Base-by-base conservation (phyloP, 2,797 vertebrate species). In the Crypturellus tataupa region DNA sequence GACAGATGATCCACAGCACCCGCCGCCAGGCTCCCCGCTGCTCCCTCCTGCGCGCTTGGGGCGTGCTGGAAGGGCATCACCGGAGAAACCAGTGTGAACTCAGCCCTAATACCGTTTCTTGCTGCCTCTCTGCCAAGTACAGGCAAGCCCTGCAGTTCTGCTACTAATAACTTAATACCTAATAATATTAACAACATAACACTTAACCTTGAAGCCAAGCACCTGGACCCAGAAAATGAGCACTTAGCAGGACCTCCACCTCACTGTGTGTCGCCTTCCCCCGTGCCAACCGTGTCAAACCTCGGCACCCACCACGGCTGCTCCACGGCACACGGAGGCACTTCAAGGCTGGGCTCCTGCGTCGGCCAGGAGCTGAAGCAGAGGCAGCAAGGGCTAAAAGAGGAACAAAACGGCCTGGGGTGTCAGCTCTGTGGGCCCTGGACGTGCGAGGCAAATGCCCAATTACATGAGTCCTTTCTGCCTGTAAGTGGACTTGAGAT, bases 81-180 rank as follows among this genome's bases (percentile, higher is more conserved):
- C 9, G 4, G 55, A 79, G 87, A 81, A 94, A 91, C 44, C 78
- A 85, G 64, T 39, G 77, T 86, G 78, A 95, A 95, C 85, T 90
- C 87, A 88, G 85, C 68, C 68, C 85, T 77, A 84, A 81, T 14
- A 87, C 20, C 62, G 79, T 65, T 93, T 31, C 86, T 89, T 44
- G 89, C 80, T 14, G 2, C 75, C 75, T 82, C 89, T 68, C 80
- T 90, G 87, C 93, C 89, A 94, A 91, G 91, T 80, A 91, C 87
- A 86, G 80, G 87, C 85, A 91, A 94, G 91, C 58, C 86, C 68
- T 39, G 9, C 31, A 39, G 64, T 84, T 91, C 78, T 89, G 87
- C 91, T 94, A 84, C 91, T 90, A 90, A 84, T 88, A 96, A 81
- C 93, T 86, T 84, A 94, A 95, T 89, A 95, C 67, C 73, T 86